Percentiles rank a stretch among this genome's conserved stretches.
These are phyloP conservation scores for Thamnophis sirtalis DNA, from an alignment of 2,113 vertebrate species.

Conservation along the genomic window DNA sequence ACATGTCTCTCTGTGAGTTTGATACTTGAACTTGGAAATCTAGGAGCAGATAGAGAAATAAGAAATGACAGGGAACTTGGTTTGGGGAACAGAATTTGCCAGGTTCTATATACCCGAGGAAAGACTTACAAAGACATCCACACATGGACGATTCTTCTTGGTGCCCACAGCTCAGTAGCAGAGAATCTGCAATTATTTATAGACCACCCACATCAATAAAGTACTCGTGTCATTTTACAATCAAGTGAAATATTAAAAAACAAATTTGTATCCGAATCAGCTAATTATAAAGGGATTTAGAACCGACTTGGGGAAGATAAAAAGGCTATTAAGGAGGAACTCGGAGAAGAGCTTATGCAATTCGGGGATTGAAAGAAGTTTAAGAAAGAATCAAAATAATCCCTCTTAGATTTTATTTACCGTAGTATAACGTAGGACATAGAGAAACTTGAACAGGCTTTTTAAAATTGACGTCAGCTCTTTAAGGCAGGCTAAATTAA, in stretches of 20 bases:
- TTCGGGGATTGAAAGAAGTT: not conserved
- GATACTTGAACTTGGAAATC: conserved; percentile 1
- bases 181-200: not conserved
- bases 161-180: not conserved
- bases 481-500: not conserved
- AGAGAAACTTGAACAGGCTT: not conserved
- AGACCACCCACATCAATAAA: not conserved
- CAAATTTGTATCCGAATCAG: not conserved
- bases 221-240: not conserved
- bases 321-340: not conserved
- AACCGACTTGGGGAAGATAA: not conserved
- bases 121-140: not conserved
- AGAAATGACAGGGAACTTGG: not conserved
- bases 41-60: not conserved
- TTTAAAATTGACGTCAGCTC: not conserved
- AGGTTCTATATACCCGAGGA: not conserved
- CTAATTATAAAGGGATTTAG: not conserved
- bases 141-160: not conserved
- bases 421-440: not conserved
- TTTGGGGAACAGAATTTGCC: not conserved
- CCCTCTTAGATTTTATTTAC: not conserved
- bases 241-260: not conserved
- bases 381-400: not conserved
- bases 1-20: not conserved
- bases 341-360: not conserved